Conservation (phyloP, 2,888 invertebrate species). For the Gonocerus acuteangulatus region DNA sequence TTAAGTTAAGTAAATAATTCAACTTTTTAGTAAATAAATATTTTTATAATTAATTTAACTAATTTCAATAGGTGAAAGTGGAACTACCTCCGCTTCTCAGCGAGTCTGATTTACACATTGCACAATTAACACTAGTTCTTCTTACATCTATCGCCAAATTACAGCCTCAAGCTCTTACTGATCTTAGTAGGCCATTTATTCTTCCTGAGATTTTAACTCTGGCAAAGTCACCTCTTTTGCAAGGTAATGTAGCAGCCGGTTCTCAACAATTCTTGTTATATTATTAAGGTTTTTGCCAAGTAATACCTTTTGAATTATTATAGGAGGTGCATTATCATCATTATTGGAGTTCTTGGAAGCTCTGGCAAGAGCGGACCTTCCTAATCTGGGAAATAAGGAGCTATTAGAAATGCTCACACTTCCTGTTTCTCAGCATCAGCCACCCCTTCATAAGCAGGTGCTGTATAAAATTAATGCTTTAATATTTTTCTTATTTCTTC, state of each 20-base stretch:
- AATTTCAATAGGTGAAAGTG: slow-evolving; percentile 69
- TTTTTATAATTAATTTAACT: too few relatives aligned
- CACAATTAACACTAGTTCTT: slow-evolving; percentile 78
- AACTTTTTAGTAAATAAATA: too few relatives aligned
- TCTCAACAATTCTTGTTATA: background rate
- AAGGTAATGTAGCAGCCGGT: slow-evolving; percentile 55
- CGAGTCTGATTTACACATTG: slow-evolving; percentile 93
- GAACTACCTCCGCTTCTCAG: slow-evolving; percentile 86
- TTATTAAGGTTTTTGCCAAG: background rate
- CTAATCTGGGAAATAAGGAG: slow-evolving; percentile 72
- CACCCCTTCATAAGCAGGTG: slow-evolving; percentile 52
- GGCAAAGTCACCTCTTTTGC: slow-evolving; percentile 83
- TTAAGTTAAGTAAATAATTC: too few relatives aligned
- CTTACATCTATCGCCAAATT: slow-evolving; percentile 73
- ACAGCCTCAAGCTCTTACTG: slow-evolving; percentile 68
- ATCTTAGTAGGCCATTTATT: slow-evolving; percentile 63
- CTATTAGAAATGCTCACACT: slow-evolving; percentile 68
- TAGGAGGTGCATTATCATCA: slow-evolving; percentile 81
- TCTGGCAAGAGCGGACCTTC: slow-evolving; percentile 73
- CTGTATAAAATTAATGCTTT: too few relatives aligned
- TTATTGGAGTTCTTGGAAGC: slow-evolving; percentile 89
- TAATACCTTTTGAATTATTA: too few relatives aligned
- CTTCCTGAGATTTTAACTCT: slow-evolving; percentile 77
- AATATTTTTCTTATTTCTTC: background rate
- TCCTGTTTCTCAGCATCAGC: slow-evolving; percentile 51